Conservation (phyloP, 2,113 vertebrate genomes). For the rat (Rattus norvegicus) region DNA sequence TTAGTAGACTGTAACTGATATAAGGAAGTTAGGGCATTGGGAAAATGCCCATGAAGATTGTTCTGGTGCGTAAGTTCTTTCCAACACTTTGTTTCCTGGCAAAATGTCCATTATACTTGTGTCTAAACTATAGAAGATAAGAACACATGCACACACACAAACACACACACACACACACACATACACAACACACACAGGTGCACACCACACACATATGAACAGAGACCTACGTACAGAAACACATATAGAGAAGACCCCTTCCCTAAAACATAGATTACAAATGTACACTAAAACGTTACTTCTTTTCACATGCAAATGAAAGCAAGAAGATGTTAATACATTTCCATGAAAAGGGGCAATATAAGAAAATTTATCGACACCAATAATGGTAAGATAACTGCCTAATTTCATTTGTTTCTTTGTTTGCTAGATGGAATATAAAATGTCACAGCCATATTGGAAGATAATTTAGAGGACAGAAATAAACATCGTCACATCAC, state of each 20-base stretch:
- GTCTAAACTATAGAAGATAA: neutral
- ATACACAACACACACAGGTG: neutral
- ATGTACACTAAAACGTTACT: neutral
- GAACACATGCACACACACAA: neutral
- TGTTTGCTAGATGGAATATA: neutral
- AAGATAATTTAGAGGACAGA: neutral
- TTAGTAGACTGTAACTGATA: neutral
- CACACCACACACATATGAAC: neutral
- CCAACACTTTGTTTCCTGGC: neutral
- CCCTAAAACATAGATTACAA: neutral
- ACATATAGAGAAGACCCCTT: neutral
- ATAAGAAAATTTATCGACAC: neutral
- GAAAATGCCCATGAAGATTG: neutral
- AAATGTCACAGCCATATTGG: neutral
- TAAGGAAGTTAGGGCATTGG: neutral
- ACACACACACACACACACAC: neutral
- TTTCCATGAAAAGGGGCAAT: too few relatives aligned
- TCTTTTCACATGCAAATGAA: neutral
- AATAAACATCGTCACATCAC: neutral
- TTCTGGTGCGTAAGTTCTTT: neutral
- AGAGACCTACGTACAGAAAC: neutral
- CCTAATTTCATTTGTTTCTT: neutral
- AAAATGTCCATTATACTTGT: neutral
- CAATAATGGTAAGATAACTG: neutral
- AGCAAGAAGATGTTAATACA: neutral